phyloP scores from a whole-genome alignment of 2,113 vertebrate species.

The Hippocampus zosterae region DNA sequence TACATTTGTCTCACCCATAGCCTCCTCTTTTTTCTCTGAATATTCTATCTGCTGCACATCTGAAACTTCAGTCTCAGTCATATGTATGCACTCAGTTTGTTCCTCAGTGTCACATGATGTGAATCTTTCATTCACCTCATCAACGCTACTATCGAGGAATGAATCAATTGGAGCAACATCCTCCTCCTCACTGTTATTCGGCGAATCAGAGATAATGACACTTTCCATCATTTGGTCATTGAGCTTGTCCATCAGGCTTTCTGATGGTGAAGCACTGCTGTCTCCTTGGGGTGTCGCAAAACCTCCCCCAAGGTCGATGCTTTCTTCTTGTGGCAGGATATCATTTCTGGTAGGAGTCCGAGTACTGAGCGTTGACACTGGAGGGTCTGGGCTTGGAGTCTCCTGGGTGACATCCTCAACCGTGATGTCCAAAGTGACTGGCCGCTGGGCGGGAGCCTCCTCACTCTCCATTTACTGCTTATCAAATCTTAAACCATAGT shows the following conservation, averaged over 20 bases:
- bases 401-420: conserved; percentile 21
- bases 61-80: conserved; percentile 60
- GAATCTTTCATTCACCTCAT: conserved; percentile 23
- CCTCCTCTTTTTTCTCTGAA: conserved; percentile 11
- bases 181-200: conserved; percentile 92
- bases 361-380: conserved; percentile 15
- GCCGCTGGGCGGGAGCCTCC: conserved; percentile 64
- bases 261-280: conserved; percentile 70
- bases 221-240: conserved; percentile 98
- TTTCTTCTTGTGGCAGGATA: conserved; percentile 80
- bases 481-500: neutral
- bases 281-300: conserved; percentile 81
- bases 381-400: neutral
- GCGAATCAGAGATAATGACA: conserved; percentile 95
- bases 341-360: conserved; percentile 43
- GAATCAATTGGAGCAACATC: conserved; percentile 83
- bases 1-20: conserved; percentile 15
- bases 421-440: conserved; percentile 64
- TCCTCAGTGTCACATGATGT: conserved; percentile 15
- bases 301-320: conserved; percentile 84
- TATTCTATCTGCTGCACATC: conserved; percentile 22
- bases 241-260: conserved; percentile 81
- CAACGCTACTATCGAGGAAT: conserved; percentile 70
- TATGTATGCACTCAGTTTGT: conserved; percentile 34
- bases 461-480: conserved; percentile 73